phyloP scores from a whole-genome alignment of 1,140 invertebrate species.

The Agrilus planipennis region DNA sequence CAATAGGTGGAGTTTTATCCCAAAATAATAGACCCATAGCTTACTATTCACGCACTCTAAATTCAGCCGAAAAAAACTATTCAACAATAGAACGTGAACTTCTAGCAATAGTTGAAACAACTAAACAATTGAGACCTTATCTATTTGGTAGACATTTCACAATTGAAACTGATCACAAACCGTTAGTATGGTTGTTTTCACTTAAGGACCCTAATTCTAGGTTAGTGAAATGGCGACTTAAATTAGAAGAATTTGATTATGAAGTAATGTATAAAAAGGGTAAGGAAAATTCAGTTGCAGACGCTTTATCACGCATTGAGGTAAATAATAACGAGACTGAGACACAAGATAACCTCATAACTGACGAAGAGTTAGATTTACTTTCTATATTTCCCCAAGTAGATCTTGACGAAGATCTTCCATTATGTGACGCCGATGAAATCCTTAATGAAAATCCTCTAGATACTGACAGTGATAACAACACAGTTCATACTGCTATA shows the following conservation, averaged over 20 bases:
- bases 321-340: not conserved
- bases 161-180: slow-evolving; percentile 24
- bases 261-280: slow-evolving; percentile 19
- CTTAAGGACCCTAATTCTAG: slow-evolving; percentile 29
- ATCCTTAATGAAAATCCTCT: not conserved
- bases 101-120: slow-evolving; percentile 1
- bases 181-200: not conserved
- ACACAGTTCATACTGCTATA: not conserved
- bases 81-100: slow-evolving; percentile 5
- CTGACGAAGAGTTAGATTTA: not conserved
- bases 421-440: not conserved
- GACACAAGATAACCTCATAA: not conserved
- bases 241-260: slow-evolving; percentile 28
- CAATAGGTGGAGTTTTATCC: slow-evolving; percentile 10
- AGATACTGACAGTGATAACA: not conserved
- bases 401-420: not conserved
- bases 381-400: not conserved
- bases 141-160: slow-evolving; percentile 3
- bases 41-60: no score
- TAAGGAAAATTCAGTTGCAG: slow-evolving; percentile 18
- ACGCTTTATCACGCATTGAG: slow-evolving; percentile 16
- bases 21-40: slow-evolving; percentile 3
- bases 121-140: slow-evolving; percentile 6
- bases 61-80: slow-evolving; percentile 3
- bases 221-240: slow-evolving; percentile 23